Base-by-base conservation (phyloP, 2,888 invertebrate species). In the Clivina fossor region DNA sequence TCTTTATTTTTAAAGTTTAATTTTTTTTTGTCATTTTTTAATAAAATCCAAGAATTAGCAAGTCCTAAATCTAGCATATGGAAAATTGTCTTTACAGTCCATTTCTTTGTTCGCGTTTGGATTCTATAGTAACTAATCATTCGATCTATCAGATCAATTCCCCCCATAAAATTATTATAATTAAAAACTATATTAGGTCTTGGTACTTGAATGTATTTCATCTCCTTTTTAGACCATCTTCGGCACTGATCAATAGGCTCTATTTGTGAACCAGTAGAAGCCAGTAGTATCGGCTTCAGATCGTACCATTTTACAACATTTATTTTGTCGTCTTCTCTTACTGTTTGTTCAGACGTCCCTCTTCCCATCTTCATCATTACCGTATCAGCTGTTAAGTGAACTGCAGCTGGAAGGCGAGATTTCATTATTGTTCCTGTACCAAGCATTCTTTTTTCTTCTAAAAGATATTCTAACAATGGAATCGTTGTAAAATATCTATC, bases 91-190 rank as follows among this genome's bases (percentile, higher is more conserved):
- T n/a, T n/a, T n/a, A n/a, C n/a, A n/a, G n/a, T n/a, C n/a, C n/a
- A n/a, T n/a, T n/a, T n/a, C n/a, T n/a, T n/a, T n/a, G n/a, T n/a
- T n/a, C n/a, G n/a, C n/a, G n/a, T 58, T 30, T 62, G 56, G 13
- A 65, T 68, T 28, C 66, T 60, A 54, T 67, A 66, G 30, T 66
- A 61, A 8, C 66, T 63, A 20, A 66, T 62, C 18, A 70, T 58
- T 57, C 66, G 64, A 50, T 68, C 66, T 33, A 64, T 61, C 7
- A 67, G 53, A 58, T 69, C 67, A 5, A 67, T 68, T 7, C 68
- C 66, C 35, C 67, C 68, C 53, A 53, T 53, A 9, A 9, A 63
- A 43, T 58, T 58, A 57, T 68, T 67, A 59, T 66, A 66, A 50
- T 63, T 62, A 56, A 51, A 60, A 3, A 66, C 60, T 26, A 61